Conservation (phyloP, 2,797 vertebrate genomes). For the Coracias cyanogaster region DNA sequence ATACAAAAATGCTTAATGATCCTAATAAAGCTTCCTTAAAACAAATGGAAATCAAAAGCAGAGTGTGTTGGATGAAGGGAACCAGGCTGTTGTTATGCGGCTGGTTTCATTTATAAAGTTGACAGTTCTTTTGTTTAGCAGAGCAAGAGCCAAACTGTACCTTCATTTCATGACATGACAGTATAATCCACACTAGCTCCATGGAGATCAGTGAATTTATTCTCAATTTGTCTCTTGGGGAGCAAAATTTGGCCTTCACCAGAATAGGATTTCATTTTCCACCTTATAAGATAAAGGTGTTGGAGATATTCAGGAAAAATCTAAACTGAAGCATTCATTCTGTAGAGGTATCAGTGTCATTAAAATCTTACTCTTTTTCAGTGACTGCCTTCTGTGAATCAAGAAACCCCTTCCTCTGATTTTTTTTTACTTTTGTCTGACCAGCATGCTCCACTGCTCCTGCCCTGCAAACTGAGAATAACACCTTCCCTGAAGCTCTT, state of each 20-base stretch:
- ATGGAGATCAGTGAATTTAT: slow-evolving; percentile 24
- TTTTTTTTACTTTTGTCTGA: neutral
- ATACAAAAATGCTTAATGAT: slow-evolving; percentile 34
- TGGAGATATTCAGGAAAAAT: neutral
- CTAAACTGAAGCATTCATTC: neutral
- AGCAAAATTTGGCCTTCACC: neutral
- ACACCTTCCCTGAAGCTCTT: neutral
- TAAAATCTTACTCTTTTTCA: neutral
- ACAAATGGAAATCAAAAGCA: slow-evolving; percentile 49
- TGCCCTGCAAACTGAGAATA: neutral
- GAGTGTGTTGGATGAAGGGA: slow-evolving; percentile 19
- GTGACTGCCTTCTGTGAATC: neutral
- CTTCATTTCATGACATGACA: slow-evolving; percentile 6
- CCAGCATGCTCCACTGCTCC: neutral
- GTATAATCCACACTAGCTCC: slow-evolving; percentile 21
- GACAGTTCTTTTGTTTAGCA: slow-evolving; percentile 28
- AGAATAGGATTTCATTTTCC: neutral
- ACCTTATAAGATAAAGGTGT: slow-evolving; percentile 7
- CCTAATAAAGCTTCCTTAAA: slow-evolving; percentile 39
- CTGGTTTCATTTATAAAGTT: slow-evolving; percentile 48
- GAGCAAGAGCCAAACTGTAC: slow-evolving; percentile 40
- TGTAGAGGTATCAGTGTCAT: neutral
- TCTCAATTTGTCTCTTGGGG: neutral
- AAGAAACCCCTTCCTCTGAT: neutral
- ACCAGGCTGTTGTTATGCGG: neutral